Percentiles rank a stretch among this genome's conserved stretches.
These are phyloP conservation scores for Hydropotes inermis DNA, from an alignment of 2,113 vertebrate species.

Conservation along the genomic window DNA sequence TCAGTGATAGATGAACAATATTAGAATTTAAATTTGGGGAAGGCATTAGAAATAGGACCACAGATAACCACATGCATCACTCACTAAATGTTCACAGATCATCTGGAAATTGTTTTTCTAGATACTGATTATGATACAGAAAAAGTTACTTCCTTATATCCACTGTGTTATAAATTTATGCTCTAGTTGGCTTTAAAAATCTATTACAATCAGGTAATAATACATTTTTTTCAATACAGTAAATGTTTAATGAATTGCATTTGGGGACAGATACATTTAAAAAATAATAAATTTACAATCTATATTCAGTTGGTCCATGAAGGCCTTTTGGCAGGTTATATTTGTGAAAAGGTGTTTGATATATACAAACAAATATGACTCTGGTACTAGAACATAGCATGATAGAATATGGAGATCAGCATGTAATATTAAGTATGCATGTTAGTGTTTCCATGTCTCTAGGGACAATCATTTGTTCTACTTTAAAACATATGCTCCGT, in stretches of 20 bases:
- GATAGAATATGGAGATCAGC: not conserved
- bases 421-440: not conserved
- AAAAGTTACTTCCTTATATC: not conserved
- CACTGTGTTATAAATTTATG: not conserved
- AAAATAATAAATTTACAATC: not conserved
- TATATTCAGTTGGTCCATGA: not conserved
- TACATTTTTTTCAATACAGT: not conserved
- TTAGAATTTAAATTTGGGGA: not conserved
- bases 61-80: not conserved
- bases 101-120: not conserved
- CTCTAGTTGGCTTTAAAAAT: not conserved
- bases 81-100: not conserved
- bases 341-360: not conserved
- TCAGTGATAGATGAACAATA: not conserved
- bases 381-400: not conserved
- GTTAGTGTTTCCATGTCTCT: not conserved
- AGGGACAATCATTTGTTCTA: not conserved
- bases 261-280: not conserved
- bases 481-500: rapidly evolving
- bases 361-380: not conserved
- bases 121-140: not conserved
- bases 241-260: not conserved
- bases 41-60: not conserved
- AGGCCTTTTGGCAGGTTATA: not conserved
- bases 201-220: not conserved